Conservation (phyloP, 2,113 vertebrate species). For the Copsychus sechellarum region DNA sequence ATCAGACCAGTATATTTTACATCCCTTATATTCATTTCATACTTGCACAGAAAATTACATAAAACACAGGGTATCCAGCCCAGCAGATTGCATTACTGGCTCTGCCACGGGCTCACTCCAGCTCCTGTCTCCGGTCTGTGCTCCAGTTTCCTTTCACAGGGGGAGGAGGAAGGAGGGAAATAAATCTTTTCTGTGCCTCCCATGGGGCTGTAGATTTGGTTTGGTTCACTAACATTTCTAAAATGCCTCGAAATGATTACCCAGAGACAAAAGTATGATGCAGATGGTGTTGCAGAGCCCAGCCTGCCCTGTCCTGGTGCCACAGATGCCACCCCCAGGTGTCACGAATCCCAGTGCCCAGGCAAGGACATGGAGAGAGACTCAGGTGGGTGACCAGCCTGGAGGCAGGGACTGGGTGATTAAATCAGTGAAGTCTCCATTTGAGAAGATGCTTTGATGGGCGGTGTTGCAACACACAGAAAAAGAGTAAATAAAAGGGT, state of each 20-base stretch:
- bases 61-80: neutral
- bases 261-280: neutral
- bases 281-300: neutral
- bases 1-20: neutral
- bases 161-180: neutral
- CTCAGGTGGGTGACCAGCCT: neutral
- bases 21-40: constrained; percentile 25
- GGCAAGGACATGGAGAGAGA: rapidly evolving
- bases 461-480: neutral
- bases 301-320: neutral
- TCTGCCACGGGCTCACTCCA: neutral
- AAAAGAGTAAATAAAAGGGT: neutral
- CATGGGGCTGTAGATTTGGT: neutral
- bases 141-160: neutral
- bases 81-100: constrained; percentile 14
- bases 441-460: neutral
- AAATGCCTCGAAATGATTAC: neutral
- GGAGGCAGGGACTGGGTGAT: neutral
- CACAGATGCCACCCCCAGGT: neutral
- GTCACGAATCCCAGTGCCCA: neutral
- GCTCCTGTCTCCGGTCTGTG: neutral
- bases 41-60: constrained; percentile 36
- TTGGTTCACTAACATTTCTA: neutral
- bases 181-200: neutral
- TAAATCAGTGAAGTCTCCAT: neutral